Conservation (phyloP, 1,140 invertebrate species). For the Euwallacea similis region DNA sequence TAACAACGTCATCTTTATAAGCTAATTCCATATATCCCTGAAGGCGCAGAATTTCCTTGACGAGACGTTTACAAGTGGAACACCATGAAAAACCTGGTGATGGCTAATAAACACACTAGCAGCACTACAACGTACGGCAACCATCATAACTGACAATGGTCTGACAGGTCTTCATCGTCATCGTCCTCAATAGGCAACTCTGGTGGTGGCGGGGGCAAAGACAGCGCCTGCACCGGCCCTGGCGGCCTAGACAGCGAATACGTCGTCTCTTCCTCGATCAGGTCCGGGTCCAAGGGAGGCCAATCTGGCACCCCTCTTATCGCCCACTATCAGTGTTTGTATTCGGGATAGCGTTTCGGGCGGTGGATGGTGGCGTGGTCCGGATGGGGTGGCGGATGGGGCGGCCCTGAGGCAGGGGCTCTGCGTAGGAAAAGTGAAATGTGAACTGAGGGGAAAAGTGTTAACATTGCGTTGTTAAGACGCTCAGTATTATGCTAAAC, state of each 20-base stretch:
- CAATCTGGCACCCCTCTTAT: conserved; percentile 32
- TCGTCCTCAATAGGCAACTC: conserved; percentile 9
- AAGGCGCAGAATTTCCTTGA: not conserved
- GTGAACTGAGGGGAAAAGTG: no score
- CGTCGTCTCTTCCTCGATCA: conserved; percentile 6
- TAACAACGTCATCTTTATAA: not conserved
- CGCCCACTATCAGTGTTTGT: conserved; percentile 63
- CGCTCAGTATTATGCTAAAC: no score
- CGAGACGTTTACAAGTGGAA: not conserved
- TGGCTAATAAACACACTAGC: not conserved
- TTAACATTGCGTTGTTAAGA: no score
- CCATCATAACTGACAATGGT: not conserved
- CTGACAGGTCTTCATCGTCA: conserved; percentile 2
- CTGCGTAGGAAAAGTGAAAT: conserved; percentile 3
- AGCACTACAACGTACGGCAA: not conserved
- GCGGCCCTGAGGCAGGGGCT: conserved; percentile 47
- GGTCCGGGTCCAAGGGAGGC: conserved; percentile 4
- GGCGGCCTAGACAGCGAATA: conserved; percentile 35
- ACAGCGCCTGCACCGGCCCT: conserved; percentile 21
- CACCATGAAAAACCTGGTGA: not conserved
- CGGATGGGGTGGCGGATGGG: conserved; percentile 45
- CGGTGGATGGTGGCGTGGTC: conserved; percentile 54
- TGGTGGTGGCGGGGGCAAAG: conserved; percentile 33
- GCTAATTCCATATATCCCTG: no score
- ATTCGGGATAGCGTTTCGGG: conserved; percentile 62